Evolutionary conservation across 2,888 invertebrate genomes (phyloP), one percentile per base, ranked within the genome.

Genomic region (Plusia festucae): DNA sequence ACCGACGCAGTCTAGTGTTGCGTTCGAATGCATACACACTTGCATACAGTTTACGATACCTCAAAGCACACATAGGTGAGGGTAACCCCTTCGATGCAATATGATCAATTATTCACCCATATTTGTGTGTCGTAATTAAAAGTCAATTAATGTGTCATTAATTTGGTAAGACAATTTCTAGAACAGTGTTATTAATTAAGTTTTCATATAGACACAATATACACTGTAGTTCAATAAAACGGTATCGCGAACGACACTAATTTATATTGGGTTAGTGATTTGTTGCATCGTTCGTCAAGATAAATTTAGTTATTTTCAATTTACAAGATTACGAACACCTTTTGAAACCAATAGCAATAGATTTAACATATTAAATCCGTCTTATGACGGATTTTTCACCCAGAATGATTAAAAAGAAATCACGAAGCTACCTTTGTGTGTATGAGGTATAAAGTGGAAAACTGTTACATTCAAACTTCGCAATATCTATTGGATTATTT

Each of bases 1-100:
- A 78, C 51, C 72, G 65, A 72, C 71, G 70, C 74, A 82, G 78
- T 67, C 72, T 76, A 67, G 70, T 67, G 67, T 67, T 74, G 57
- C 64, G 68, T 69, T 63, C 51, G 51, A 30, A 67, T 70, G 52
- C 67, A 73, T 70, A 51, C 73, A 73, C 68, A 69, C 64, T 56
- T 57, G 55, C 61, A 61, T 24, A 24, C 7, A 20, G 20, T 52
- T 69, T 27, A 61, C 66, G 55, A 46, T 34, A 32, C 16, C 18
- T 40, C 2, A 30, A 65, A 56, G 44, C 61, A 77, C 70, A 73
- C 71, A 61, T 53, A 66, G 52, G 30, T 53, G 27, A 3, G 46
- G 46, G 13, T 51, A 73, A 66, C 64, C 62, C 70, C 54, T 58
- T 27, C 24, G 53, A 69, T 66, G 67, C 56, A 55, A 64, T 49